Evolutionary conservation across 2,113 vertebrate species (phyloP).

Genomic region (Epinephelus lanceolatus): DNA sequence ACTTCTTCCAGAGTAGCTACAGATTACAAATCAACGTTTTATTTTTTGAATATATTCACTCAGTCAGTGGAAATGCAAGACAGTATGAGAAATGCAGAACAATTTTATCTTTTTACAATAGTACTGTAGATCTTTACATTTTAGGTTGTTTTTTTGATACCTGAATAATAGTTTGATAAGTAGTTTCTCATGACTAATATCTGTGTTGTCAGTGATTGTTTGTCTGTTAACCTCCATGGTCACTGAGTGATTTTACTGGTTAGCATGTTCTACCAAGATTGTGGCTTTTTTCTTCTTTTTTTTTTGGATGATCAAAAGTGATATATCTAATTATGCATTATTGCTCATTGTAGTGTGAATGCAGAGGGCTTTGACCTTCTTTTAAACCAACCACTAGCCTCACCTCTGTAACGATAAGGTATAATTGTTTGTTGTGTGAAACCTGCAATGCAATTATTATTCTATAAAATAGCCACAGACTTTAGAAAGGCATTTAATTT

Average conservation of each 20-base stretch:
- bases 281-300: slow-evolving; percentile 5
- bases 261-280: slow-evolving; percentile 54
- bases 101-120: slow-evolving; percentile 58
- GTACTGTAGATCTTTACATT: slow-evolving; percentile 71
- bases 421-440: slow-evolving; percentile 56
- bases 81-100: slow-evolving; percentile 50
- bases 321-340: slow-evolving; percentile 46
- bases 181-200: slow-evolving; percentile 57
- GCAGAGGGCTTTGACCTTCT: slow-evolving; percentile 35
- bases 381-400: slow-evolving; percentile 69
- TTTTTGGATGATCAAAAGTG: slow-evolving; percentile 35
- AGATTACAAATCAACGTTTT: slow-evolving; percentile 63
- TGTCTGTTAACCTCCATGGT: slow-evolving; percentile 52
- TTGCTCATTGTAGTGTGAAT: slow-evolving; percentile 48
- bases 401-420: slow-evolving; percentile 41
- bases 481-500: slow-evolving; percentile 44
- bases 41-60: slow-evolving; percentile 56
- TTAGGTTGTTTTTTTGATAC: slow-evolving; percentile 60
- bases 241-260: slow-evolving; percentile 59
- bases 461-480: slow-evolving; percentile 45
- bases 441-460: slow-evolving; percentile 58
- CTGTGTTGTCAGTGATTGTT: slow-evolving; percentile 52
- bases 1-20: slow-evolving; percentile 73
- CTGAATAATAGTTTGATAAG: slow-evolving; percentile 49
- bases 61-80: slow-evolving; percentile 47